Percentiles rank a stretch among this genome's conserved stretches.
Conservation (phyloP, 2,888 invertebrate species). For the Barypeithes pellucidus region DNA sequence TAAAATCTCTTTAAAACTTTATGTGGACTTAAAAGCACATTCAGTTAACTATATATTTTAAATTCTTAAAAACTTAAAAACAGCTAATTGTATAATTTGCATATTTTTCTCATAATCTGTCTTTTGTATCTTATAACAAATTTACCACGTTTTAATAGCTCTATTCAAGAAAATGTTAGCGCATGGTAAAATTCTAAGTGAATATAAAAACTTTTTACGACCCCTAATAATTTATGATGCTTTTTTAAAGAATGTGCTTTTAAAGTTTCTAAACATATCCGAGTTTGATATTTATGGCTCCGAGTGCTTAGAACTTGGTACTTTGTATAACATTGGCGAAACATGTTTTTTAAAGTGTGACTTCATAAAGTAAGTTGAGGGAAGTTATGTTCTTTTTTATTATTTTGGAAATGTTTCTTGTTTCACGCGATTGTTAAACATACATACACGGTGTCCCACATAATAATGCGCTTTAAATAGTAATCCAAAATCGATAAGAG, state of each 20-base stretch:
- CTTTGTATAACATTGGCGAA: constrained; percentile 7
- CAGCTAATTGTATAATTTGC: neutral
- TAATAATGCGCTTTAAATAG: too few relatives aligned
- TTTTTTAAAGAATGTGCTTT: constrained; percentile 34
- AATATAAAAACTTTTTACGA: constrained; percentile 41
- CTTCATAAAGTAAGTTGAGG: neutral
- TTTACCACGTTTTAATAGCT: constrained; percentile 13
- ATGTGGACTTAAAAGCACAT: too few relatives aligned
- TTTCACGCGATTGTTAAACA: too few relatives aligned
- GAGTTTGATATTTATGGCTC: constrained; percentile 24
- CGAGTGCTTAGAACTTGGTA: constrained; percentile 20
- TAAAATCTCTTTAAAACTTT: too few relatives aligned
- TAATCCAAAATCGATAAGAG: too few relatives aligned
- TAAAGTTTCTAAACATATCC: constrained; percentile 30
- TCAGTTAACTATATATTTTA: too few relatives aligned
- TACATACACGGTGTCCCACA: too few relatives aligned
- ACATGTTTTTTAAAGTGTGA: constrained; percentile 8
- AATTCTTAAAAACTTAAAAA: too few relatives aligned
- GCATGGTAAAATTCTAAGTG: constrained; percentile 39
- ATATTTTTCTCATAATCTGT: neutral
- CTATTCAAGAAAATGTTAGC: constrained; percentile 22
- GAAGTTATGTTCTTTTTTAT: neutral
- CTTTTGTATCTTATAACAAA: constrained; percentile 1
- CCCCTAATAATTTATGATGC: constrained; percentile 27
- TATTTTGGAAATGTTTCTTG: too few relatives aligned